phyloP scores from a whole-genome alignment of 2,113 vertebrate genomes.

The Danio rerio region DNA sequence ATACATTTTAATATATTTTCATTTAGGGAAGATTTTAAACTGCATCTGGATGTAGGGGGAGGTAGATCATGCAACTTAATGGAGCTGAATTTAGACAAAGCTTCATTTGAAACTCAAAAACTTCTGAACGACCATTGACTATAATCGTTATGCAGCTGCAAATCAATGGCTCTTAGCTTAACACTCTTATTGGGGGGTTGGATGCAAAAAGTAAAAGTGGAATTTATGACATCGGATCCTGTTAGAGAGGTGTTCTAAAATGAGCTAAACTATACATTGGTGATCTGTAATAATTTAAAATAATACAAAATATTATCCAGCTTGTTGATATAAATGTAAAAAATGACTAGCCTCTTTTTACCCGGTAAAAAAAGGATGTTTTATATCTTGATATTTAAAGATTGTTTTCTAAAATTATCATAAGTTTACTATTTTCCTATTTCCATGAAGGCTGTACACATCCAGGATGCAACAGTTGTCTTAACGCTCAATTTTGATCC shows the following conservation, averaged over 20 bases:
- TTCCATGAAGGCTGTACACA: no score
- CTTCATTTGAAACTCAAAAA: constrained; percentile 47
- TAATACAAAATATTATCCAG: no score
- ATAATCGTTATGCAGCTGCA: constrained; percentile 25
- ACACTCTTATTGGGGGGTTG: not conserved
- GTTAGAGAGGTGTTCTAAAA: not conserved
- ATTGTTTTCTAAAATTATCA: no score
- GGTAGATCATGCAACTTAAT: not conserved
- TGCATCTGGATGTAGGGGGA: not conserved
- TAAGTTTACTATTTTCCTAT: no score
- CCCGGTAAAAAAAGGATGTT: no score
- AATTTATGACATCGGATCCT: not conserved
- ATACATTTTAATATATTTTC: not conserved
- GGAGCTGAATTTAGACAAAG: constrained; percentile 8
- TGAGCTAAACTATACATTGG: not conserved
- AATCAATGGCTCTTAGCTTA: constrained; percentile 15
- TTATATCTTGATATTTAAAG: no score
- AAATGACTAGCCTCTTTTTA: no score
- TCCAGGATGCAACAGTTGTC: no score
- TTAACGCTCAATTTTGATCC: no score
- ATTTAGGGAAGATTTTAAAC: not conserved
- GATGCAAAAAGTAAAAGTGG: not conserved
- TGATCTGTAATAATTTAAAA: not conserved
- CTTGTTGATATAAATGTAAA: not conserved
- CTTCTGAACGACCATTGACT: constrained; percentile 12